phyloP scores from a whole-genome alignment of 2,797 vertebrate genomes.

The Scolopax bukidnonensis region DNA sequence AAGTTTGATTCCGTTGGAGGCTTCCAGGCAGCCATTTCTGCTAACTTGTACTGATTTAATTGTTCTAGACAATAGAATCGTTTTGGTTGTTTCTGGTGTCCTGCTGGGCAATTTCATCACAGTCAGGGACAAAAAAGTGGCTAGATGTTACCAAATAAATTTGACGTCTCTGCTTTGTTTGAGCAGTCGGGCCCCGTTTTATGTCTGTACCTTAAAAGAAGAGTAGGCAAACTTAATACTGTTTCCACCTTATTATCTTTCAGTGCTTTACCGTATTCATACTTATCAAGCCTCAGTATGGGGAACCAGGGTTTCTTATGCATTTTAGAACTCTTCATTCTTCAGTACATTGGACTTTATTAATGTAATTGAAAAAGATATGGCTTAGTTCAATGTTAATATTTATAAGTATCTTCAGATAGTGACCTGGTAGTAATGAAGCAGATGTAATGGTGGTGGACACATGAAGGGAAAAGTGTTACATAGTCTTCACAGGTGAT shows the following conservation, averaged over 20 bases:
- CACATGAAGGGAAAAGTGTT: not conserved
- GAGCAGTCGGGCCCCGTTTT: not conserved
- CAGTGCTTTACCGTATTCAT: not conserved
- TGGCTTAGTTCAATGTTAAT: not conserved
- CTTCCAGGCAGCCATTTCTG: not conserved
- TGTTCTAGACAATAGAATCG: slow-evolving; percentile 42
- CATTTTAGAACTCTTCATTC: not conserved
- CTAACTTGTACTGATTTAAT: slow-evolving; percentile 49
- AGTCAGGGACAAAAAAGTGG: slow-evolving; percentile 9
- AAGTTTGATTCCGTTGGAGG: not conserved
- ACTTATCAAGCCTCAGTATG: not conserved
- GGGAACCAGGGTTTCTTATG: not conserved
- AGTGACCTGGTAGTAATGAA: slow-evolving; percentile 20
- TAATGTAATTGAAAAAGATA: not conserved
- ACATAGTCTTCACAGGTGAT: not conserved
- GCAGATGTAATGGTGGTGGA: slow-evolving; percentile 27
- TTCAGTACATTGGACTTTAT: not conserved
- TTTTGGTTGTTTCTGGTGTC: slow-evolving; percentile 50
- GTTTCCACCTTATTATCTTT: not conserved
- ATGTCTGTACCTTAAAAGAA: not conserved
- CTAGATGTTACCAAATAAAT: slow-evolving; percentile 32
- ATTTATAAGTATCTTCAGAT: not conserved
- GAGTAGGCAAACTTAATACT: not conserved
- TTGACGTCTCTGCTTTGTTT: not conserved
- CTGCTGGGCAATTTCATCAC: slow-evolving; percentile 50